Evolutionary conservation across 2,888 invertebrate genomes (phyloP), one percentile per base, ranked within the genome.

Genomic region (Argynnis bischoffii): DNA sequence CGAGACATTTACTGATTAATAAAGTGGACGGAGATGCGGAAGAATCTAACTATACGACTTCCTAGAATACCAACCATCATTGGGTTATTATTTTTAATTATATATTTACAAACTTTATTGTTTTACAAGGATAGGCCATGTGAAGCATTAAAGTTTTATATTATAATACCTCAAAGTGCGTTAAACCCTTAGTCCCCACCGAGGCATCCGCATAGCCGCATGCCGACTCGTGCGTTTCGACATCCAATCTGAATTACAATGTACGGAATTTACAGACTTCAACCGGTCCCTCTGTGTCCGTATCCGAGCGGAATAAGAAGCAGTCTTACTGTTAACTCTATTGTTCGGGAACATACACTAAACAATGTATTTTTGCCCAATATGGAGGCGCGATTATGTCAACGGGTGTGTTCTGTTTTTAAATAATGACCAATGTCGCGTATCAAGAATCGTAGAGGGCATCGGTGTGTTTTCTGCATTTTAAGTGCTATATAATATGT

Each of bases 261-360:
- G 87, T 84, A 82, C 78, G 85, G 87, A 85, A 87, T 89, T 83
- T 83, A 87, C 88, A 85, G 87, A 83, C 83, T 82, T 82, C 81
- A 81, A 82, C 79, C 83, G 79, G 78, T 80, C 80, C 78, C 80
- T 76, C 77, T 76, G 83, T 79, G 87, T 88, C 86, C 87, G 86
- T 87, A 87, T 89, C 89, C 90, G 89, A 84, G 81, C 88, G 89
- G 91, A 91, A 91, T 92, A 90, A 90, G 90, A 92, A 92, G 79
- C 86, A 90, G 88, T 78, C 84, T 82, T 90, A 91, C 90, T 87
- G 91, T 91, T 90, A 89, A 83, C 83, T 86, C 88, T 86, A 90
- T 91, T 91, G 90, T 92, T 87, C 83, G 78, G 79, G 82, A 81
- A 89, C 86, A 87, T 84, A 86, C 74, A 75, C 74, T 79, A 80